Percentiles rank a stretch among this genome's conserved stretches.
Evolutionary conservation across 2,888 invertebrate species (phyloP).

Genomic region (Meteorus cinctellus): DNA sequence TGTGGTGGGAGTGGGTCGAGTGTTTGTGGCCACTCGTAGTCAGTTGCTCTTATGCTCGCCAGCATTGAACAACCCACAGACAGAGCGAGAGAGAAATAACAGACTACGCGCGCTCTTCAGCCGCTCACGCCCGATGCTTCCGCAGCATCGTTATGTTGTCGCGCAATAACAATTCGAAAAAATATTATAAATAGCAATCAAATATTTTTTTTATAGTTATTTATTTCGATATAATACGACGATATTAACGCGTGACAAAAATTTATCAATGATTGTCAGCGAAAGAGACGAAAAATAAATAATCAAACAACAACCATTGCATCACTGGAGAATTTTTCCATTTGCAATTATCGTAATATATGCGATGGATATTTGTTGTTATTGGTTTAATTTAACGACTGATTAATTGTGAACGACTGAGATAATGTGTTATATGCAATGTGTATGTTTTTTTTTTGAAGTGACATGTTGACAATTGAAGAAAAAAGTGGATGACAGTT

Average conservation of each 20-base stretch:
- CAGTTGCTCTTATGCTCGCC: conserved; percentile 72
- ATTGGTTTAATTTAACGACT: neutral
- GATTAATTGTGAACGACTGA: conserved; percentile 17
- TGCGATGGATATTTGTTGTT: neutral
- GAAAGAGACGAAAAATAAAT: neutral
- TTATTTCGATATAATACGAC: neutral
- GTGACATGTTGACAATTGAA: conserved; percentile 16
- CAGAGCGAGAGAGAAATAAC: conserved; percentile 22
- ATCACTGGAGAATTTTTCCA: neutral
- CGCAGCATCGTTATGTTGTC: conserved; percentile 4
- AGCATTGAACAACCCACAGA: conserved; percentile 61
- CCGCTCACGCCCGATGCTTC: neutral
- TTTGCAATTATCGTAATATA: conserved; percentile 7
- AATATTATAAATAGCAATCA: neutral
- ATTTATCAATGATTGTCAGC: neutral
- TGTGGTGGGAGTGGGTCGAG: conserved; percentile 66
- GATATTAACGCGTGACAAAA: neutral
- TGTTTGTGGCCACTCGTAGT: conserved; percentile 65
- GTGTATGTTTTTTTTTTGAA: conserved; percentile 14
- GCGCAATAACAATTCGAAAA: conserved; percentile 5
- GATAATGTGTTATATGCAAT: neutral
- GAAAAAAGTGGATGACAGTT: conserved; percentile 20
- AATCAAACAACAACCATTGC: neutral
- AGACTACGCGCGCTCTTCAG: neutral
- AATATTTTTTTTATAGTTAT: neutral